These are phyloP conservation scores for Bufo bufo DNA, from an alignment of 2,113 vertebrate genomes.

Conservation along the genomic window DNA sequence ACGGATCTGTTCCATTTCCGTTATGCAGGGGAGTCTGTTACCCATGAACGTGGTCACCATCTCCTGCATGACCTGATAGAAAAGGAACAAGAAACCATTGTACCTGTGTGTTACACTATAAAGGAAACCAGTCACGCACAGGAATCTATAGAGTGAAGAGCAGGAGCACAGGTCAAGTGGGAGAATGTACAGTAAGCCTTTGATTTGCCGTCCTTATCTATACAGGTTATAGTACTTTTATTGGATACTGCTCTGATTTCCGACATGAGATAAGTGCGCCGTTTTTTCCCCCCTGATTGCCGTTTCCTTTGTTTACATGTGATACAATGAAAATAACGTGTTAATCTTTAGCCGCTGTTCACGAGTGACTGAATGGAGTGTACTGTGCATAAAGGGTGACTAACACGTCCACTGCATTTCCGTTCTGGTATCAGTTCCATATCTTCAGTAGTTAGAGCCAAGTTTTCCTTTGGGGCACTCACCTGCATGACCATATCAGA, in stretches of 20 bases:
- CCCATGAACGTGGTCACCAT: not conserved
- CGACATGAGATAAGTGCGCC: conserved; percentile 21
- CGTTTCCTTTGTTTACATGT: conserved; percentile 33
- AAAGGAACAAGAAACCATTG: not conserved
- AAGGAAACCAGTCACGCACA: not conserved
- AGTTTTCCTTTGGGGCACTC: conserved; percentile 16
- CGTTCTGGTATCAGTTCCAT: conserved; percentile 13
- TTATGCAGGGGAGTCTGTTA: not conserved
- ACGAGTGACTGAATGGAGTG: not conserved
- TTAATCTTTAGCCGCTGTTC: conserved; percentile 25
- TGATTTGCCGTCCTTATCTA: conserved; percentile 31
- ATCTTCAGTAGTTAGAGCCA: not conserved
- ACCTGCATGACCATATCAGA: conserved; percentile 26
- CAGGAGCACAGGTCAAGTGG: not conserved
- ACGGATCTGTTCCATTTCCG: no score
- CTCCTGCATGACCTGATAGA: not conserved
- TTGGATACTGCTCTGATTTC: conserved; percentile 18
- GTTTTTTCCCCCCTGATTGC: conserved; percentile 18
- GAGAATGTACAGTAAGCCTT: conserved; percentile 1
- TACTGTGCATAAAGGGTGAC: conserved; percentile 1
- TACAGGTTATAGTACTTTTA: not conserved
- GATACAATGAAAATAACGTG: conserved; percentile 24
- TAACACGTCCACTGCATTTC: not conserved
- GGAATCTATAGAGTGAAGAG: not conserved
- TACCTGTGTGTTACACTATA: not conserved